Base-by-base conservation (phyloP, 2,113 vertebrate species). In the Muntiacus muntjak region DNA sequence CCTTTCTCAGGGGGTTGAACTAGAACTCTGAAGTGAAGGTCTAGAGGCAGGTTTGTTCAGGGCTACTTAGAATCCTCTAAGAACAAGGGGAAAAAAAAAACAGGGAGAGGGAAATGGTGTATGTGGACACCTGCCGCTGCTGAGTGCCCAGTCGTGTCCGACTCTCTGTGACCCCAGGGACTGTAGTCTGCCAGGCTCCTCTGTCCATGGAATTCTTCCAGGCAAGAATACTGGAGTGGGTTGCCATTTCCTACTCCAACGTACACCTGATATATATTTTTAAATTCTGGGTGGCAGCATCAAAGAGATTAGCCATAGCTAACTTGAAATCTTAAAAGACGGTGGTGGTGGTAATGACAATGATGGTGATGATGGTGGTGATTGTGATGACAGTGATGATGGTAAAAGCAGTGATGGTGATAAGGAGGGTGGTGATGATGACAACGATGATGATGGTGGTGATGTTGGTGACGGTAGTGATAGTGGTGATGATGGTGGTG, bases 261-360 rank as follows among this genome's bases (percentile, higher is more conserved):
- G 17, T 14, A 40, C 40, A 50, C 83, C 47, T 50, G 13, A 19
- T 1, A 55, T 0, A 12, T 1, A 10, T 36, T 15, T 50, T 92
- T 55, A 62, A 76, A 79, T 47, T 92, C 14, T 28, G 76, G 23
- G 15, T 8, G 50, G 28, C 26, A n/a, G 36, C 25, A 54, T 58
- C 57, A 26, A 28, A 87, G 81, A 64, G 52, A 33, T 5, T 7
- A 52, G 45, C 21, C 36, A 64, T 1, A 8, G 78, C 76, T 58
- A 16, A 57, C 52, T 5, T 36, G 62, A 67, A 52, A 58, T 19
- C 78, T 71, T 57, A n/a, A 17, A 64, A 52, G 40, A 67, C 26
- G 62, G 12, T 7, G 25, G 0, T 36, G 52, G 23, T 36, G 13
- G 1, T 30, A 55, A 1, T 54, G 19, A 11, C 7, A 1, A 2